Conservation (phyloP, 2,888 invertebrate species). For the Ophioninae sp. region DNA sequence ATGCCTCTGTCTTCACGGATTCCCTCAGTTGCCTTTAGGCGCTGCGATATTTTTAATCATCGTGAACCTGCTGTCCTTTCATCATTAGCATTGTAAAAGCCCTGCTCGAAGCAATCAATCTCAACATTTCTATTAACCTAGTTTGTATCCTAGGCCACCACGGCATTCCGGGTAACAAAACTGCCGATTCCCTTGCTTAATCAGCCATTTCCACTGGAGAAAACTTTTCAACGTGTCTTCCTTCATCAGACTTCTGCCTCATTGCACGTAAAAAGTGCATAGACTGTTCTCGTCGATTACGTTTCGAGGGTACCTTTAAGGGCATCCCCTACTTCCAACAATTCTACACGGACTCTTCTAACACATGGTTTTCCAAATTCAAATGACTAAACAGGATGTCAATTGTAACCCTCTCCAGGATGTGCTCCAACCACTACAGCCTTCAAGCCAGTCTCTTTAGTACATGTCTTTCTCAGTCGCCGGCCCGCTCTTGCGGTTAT, state of each 20-base stretch:
- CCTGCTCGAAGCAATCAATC: not conserved
- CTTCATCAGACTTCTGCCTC: constrained; percentile 21
- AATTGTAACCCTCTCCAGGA: constrained; percentile 8
- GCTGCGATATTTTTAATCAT: not conserved
- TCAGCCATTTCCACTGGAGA: not conserved
- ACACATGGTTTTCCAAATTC: not conserved
- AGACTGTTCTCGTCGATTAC: not conserved
- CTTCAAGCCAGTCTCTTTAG: too few species aligned
- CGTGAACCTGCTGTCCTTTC: not conserved
- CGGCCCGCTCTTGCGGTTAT: not conserved
- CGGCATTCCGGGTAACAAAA: constrained; percentile 31
- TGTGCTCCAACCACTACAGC: constrained; percentile 18
- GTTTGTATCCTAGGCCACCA: constrained; percentile 28
- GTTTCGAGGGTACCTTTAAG: not conserved
- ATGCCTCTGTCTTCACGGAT: constrained; percentile 25
- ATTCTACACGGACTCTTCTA: not conserved
- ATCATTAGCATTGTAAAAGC: too few species aligned
- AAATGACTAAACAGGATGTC: not conserved
- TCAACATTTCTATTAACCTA: not conserved
- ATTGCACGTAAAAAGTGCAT: constrained; percentile 2
- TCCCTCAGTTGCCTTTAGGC: constrained; percentile 34
- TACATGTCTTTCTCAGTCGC: not conserved
- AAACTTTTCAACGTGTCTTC: not conserved
- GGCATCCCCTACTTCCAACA: not conserved
- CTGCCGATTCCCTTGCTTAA: constrained; percentile 17